Percentiles rank a stretch among this genome's conserved stretches.
Evolutionary conservation across 1,140 invertebrate species (phyloP).

Genomic region (Heliconius congener): DNA sequence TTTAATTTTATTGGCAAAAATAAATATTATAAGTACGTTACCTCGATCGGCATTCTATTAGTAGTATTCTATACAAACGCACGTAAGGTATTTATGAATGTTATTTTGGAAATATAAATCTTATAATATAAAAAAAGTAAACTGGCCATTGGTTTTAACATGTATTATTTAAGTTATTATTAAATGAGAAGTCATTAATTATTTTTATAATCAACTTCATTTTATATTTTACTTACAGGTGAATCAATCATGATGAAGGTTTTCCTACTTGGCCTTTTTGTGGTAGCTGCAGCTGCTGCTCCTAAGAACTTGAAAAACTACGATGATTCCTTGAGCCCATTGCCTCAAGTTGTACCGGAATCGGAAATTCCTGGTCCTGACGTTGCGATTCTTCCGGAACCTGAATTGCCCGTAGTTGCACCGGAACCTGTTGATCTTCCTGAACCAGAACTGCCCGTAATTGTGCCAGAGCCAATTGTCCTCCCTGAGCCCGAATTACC

Average conservation of each 20-base stretch:
- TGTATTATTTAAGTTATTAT: not conserved
- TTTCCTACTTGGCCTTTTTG: constrained; percentile 54
- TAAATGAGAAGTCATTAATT: not conserved
- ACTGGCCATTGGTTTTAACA: not conserved
- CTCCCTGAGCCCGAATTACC: constrained; percentile 23
- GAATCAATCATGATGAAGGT: constrained; percentile 47
- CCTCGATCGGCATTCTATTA: not conserved
- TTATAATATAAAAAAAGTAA: not conserved
- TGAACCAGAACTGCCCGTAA: constrained; percentile 31
- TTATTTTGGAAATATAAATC: not conserved
- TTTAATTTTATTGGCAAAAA: not conserved
- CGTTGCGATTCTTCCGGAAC: constrained; percentile 19
- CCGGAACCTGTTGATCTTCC: not conserved
- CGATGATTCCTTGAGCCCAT: constrained; percentile 28
- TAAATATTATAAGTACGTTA: not conserved
- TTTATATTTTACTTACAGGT: constrained; percentile 34
- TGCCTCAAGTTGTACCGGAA: too few species aligned
- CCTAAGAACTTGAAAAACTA: constrained; percentile 38
- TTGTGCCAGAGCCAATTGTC: constrained; percentile 19
- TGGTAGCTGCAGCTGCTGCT: constrained; percentile 48
- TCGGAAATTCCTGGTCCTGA: too few species aligned
- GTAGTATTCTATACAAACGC: not conserved
- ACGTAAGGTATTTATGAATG: not conserved
- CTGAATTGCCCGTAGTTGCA: constrained; percentile 32
- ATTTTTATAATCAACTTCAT: not conserved